A percentile compares a stretch with the other conserved stretches of the same genome.
phyloP scores from a whole-genome alignment of 2,113 vertebrate genomes.

The Melanocharis versteri region DNA sequence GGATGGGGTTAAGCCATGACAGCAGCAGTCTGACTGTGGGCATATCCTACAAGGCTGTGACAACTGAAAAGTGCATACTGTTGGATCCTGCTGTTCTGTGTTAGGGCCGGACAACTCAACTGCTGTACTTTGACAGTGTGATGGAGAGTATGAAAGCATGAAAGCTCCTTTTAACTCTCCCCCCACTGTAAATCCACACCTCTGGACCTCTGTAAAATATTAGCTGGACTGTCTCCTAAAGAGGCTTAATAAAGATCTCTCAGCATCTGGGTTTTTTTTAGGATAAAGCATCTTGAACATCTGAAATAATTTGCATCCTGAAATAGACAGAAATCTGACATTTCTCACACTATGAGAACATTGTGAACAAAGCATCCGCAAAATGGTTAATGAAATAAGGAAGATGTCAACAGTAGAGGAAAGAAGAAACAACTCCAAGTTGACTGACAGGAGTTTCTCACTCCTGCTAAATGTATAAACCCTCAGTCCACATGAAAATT shows the following conservation, averaged over 20 bases:
- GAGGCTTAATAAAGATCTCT: neutral
- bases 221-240: neutral
- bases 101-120: neutral
- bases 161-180: neutral
- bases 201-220: neutral
- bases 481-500: neutral
- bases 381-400: neutral
- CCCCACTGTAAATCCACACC: neutral
- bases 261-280: neutral
- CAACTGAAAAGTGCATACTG: neutral
- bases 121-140: neutral
- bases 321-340: neutral
- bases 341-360: neutral
- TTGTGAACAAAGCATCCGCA: neutral
- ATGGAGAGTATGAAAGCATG: neutral
- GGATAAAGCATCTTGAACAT: neutral
- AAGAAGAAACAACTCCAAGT: neutral
- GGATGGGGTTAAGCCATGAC: neutral
- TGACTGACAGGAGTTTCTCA: neutral
- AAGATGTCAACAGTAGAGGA: neutral
- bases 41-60: fast-evolving
- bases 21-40: neutral
- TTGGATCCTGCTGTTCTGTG: neutral
- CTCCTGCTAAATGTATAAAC: neutral
- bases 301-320: neutral